These are phyloP conservation scores for Cancer borealis DNA, from an alignment of 2,888 invertebrate genomes.

Conservation along the genomic window DNA sequence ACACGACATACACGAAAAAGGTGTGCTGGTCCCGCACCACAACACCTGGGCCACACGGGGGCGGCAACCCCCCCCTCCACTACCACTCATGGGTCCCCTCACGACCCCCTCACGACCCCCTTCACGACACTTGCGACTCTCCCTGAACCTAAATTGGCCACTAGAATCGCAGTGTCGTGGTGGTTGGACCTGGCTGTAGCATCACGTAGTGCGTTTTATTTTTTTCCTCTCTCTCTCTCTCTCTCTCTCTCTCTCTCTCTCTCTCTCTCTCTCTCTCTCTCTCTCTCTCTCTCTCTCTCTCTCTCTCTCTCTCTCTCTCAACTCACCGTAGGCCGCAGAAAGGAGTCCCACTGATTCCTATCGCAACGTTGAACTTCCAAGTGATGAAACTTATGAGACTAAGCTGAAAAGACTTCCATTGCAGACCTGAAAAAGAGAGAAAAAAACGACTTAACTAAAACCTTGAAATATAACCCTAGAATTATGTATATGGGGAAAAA, in stretches of 20 bases:
- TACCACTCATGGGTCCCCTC: background rate
- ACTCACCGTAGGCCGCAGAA: background rate
- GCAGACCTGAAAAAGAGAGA: background rate
- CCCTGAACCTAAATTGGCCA: background rate
- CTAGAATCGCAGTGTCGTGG: background rate
- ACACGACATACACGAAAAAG: background rate
- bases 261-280: background rate
- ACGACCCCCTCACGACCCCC: background rate
- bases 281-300: background rate
- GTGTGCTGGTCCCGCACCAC: background rate
- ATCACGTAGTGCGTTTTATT: background rate
- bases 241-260: background rate
- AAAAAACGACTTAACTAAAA: background rate
- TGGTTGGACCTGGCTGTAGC: background rate
- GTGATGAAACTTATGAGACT: background rate
- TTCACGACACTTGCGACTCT: background rate
- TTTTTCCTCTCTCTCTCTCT: background rate
- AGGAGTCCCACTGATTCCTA: background rate
- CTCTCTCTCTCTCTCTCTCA: conserved; percentile 20
- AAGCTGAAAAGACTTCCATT: background rate
- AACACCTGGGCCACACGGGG: background rate
- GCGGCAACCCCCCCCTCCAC: background rate
- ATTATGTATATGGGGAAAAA: background rate
- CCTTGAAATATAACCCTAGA: background rate
- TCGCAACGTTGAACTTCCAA: background rate